A percentile compares a stretch with the other conserved stretches of the same genome.
These are phyloP conservation scores for Anolis sagrei DNA, from an alignment of 2,113 vertebrate genomes.

Conservation along the genomic window DNA sequence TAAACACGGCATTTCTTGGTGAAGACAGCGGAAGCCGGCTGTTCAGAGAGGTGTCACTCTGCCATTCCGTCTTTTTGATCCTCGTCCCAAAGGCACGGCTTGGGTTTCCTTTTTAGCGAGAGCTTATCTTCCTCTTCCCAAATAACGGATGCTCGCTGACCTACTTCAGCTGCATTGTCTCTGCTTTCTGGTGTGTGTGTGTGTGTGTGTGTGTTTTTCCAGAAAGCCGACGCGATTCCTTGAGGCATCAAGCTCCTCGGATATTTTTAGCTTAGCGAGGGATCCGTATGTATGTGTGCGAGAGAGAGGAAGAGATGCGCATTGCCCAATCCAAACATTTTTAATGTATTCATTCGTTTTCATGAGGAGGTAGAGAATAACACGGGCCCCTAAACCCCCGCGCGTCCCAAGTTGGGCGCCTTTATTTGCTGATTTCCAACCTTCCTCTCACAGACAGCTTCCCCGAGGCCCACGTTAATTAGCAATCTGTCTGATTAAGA, in stretches of 20 bases:
- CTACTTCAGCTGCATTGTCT: slow-evolving; percentile 8
- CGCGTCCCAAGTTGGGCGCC: neutral
- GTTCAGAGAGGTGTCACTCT: no score
- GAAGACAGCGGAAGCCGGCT: no score
- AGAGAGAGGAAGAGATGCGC: neutral
- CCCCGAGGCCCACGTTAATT: neutral
- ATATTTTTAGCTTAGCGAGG: slow-evolving; percentile 26
- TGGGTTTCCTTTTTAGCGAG: neutral
- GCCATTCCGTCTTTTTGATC: neutral
- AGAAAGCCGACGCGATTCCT: slow-evolving; percentile 20
- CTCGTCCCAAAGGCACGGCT: neutral
- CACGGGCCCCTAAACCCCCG: no score
- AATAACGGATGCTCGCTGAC: slow-evolving; percentile 24
- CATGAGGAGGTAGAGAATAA: neutral
- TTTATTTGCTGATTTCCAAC: neutral
- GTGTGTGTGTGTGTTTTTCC: neutral
- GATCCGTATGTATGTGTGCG: neutral
- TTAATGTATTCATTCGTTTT: neutral
- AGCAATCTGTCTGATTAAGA: neutral
- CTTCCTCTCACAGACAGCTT: neutral
- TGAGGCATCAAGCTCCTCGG: slow-evolving; percentile 7
- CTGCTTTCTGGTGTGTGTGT: neutral
- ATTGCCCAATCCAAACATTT: neutral
- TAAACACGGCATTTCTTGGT: no score
- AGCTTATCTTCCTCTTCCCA: neutral